Percentiles rank a stretch among this genome's conserved stretches.
phyloP scores from a whole-genome alignment of 2,888 invertebrate genomes.

The Seira sanloemensis region DNA sequence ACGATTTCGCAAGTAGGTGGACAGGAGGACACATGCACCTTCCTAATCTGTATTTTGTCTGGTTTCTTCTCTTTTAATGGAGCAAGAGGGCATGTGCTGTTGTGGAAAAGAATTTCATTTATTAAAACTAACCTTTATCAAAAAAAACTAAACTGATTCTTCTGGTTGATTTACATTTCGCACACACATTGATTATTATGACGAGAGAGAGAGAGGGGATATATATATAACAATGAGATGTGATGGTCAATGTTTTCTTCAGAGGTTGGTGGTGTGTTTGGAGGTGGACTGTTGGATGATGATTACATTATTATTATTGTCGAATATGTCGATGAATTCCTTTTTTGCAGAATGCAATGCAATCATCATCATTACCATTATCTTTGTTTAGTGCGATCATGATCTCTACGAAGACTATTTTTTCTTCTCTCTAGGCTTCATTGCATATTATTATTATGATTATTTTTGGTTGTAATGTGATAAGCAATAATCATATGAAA shows the following conservation, averaged over 20 bases:
- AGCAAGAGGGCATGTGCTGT: slow-evolving; percentile 10
- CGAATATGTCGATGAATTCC: slow-evolving; percentile 61
- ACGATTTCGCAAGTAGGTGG: slow-evolving; percentile 52
- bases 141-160: slow-evolving; percentile 18
- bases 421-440: neutral
- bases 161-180: slow-evolving; percentile 9
- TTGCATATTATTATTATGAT: neutral
- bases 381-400: slow-evolving; percentile 18
- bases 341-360: slow-evolving; percentile 45
- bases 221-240: neutral
- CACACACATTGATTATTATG: slow-evolving; percentile 12
- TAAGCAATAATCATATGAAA: slow-evolving; percentile 56
- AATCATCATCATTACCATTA: slow-evolving; percentile 46
- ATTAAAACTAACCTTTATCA: slow-evolving; percentile 25
- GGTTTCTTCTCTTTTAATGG: slow-evolving; percentile 12
- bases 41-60: slow-evolving; percentile 15
- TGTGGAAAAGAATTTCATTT: slow-evolving; percentile 37
- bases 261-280: slow-evolving; percentile 42
- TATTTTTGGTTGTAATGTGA: slow-evolving; percentile 41
- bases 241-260: slow-evolving; percentile 51
- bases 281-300: slow-evolving; percentile 50
- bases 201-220: slow-evolving; percentile 4
- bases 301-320: slow-evolving; percentile 49
- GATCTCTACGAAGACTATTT: neutral
- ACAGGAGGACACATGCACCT: slow-evolving; percentile 65